Evolutionary conservation across 2,888 invertebrate species (phyloP), one percentile per base, ranked within the genome.

Genomic region (Altica lythri): DNA sequence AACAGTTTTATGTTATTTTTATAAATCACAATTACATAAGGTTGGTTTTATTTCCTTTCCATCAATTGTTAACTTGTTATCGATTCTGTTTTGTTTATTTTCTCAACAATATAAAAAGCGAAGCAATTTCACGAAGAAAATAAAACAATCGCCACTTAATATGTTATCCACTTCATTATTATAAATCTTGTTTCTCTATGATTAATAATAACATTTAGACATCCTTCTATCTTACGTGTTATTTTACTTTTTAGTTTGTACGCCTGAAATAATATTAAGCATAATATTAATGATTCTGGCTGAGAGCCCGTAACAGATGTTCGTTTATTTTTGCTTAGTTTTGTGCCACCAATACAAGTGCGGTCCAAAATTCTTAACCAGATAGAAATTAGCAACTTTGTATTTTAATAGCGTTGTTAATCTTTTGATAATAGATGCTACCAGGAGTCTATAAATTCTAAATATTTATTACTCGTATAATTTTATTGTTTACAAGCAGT

Each of bases 301-400:
- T 17, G 17, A 48, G 19, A 48, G 40, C 48, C 47, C 48, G 17
- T 22, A 48, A 48, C 48, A 48, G 29, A 48, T 48, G 38, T 48
- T 38, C 40, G 30, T 48, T 48, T 48, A 48, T 48, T 40, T 48
- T 38, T 40, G 38, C 48, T 40, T 48, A 40, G 38, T 48, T 48
- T 40, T 48, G 40, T 40, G 38, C 38, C 38, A 32, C 38, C 48
- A 32, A n/a, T n/a, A n/a, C n/a, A n/a, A 48, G 29, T 48, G 48
- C 22, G 27, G 46, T 25, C 22, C n/a, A 27, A 46, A n/a, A 37
- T 46, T 17, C 30, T 40, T 40, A 19, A 29, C 38, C 38, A 38
- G 27, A 38, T 48, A 38, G 40, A 40, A 48, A 40, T 48, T 40
- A 38, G 48, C 40, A 48, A 48, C 48, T 19, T 32, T 38, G 48